A percentile compares a stretch with the other conserved stretches of the same genome.
Conservation (phyloP, 2,797 vertebrate species). For the Antennarius maculatus region DNA sequence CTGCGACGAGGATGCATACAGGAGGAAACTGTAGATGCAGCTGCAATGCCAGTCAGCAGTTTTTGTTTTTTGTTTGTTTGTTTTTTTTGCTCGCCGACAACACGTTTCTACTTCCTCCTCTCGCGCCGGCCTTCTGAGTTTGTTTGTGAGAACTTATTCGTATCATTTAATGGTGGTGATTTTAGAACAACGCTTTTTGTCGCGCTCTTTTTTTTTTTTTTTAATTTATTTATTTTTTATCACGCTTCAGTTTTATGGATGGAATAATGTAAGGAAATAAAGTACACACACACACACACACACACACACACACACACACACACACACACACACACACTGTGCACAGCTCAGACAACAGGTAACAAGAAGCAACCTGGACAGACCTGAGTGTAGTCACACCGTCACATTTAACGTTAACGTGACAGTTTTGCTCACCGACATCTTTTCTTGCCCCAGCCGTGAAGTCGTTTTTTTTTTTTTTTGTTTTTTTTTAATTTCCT, state of each 20-base stretch:
- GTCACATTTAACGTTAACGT: too few species aligned
- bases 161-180: background rate
- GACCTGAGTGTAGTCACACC: conserved; percentile 34
- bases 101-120: conserved; percentile 42
- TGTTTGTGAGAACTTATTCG: conserved; percentile 14
- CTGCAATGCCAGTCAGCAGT: conserved; percentile 54
- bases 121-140: conserved; percentile 24
- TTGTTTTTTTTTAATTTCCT: background rate
- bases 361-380: conserved; percentile 49
- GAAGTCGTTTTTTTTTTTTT: background rate
- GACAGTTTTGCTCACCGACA: rapidly evolving
- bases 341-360: conserved; percentile 39
- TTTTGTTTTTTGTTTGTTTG: conserved; percentile 15
- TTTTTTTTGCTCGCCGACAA: conserved; percentile 30
- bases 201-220: background rate
- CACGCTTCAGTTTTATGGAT: background rate
- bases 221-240: too few species aligned
- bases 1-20: conserved; percentile 49
- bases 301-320: too few species aligned
- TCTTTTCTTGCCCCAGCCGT: background rate
- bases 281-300: conserved; percentile 12
- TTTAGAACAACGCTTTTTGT: conserved; percentile 2
- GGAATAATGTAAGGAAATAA: conserved; percentile 6
- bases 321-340: too few species aligned
- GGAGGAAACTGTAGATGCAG: conserved; percentile 53